phyloP scores from a whole-genome alignment of 2,888 invertebrate species.

The Julus scanicus region DNA sequence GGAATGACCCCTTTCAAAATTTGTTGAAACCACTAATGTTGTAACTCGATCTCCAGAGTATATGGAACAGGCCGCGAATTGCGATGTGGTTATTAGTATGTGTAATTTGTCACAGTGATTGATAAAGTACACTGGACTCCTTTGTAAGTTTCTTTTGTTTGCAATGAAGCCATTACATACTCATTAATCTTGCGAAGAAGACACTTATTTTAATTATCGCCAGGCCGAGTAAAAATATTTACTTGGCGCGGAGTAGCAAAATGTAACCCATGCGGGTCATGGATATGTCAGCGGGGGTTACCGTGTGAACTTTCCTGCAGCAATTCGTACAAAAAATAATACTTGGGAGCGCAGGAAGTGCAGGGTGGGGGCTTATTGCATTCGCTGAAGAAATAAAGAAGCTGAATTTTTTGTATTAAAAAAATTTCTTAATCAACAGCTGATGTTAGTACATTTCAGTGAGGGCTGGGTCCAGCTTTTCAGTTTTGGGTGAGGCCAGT shows the following conservation, averaged over 20 bases:
- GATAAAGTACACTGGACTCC: constrained; percentile 27
- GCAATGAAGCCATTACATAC: constrained; percentile 7
- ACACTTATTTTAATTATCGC: constrained; percentile 33
- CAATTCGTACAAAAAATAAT: too few species aligned
- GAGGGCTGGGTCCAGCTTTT: background rate
- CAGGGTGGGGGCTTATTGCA: background rate
- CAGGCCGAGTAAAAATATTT: background rate
- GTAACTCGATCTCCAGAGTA: background rate
- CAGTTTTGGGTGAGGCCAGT: background rate
- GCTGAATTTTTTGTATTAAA: background rate
- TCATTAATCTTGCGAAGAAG: constrained; percentile 15
- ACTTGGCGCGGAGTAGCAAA: too few species aligned
- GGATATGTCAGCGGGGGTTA: background rate
- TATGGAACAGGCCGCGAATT: too few species aligned
- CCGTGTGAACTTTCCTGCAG: background rate
- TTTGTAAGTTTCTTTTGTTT: constrained; percentile 15
- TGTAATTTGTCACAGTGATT: constrained; percentile 27
- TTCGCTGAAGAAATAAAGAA: background rate
- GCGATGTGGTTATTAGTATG: background rate
- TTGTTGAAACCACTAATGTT: background rate
- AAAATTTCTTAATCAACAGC: background rate
- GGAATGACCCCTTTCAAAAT: background rate
- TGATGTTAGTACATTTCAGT: too few species aligned
- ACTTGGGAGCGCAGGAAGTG: constrained; percentile 23
- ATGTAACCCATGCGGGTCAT: too few species aligned